A percentile compares a stretch with the other conserved stretches of the same genome.
These are phyloP conservation scores for Zaprionus lachaisei DNA, from an alignment of 1,140 invertebrate genomes.

Conservation along the genomic window DNA sequence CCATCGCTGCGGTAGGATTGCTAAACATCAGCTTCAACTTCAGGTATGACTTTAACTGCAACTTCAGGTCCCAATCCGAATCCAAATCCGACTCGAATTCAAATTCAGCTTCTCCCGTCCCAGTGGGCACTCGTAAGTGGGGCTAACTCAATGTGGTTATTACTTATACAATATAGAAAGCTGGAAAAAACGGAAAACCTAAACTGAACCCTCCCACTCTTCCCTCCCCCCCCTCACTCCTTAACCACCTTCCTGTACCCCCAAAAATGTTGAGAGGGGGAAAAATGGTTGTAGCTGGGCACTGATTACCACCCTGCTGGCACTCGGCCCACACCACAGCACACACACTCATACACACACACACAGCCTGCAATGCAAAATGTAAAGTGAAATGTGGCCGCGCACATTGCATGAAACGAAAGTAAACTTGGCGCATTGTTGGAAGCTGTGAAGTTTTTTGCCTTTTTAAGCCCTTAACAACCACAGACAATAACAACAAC, in stretches of 20 bases:
- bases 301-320: conserved; percentile 32
- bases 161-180: conserved; percentile 33
- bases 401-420: conserved; percentile 62
- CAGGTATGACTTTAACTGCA: background rate
- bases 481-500: background rate
- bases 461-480: conserved; percentile 19
- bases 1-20: background rate
- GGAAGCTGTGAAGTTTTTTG: conserved; percentile 9
- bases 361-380: conserved; percentile 18
- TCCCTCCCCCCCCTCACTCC: background rate
- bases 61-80: background rate
- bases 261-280: background rate
- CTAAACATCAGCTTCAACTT: background rate
- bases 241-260: background rate
- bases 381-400: conserved; percentile 61
- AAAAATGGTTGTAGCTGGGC: background rate
- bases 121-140: conserved; percentile 29
- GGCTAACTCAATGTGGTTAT: conserved; percentile 40
- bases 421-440: conserved; percentile 63
- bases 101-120: conserved; percentile 20
- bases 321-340: conserved; percentile 8
- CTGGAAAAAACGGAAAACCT: conserved; percentile 15
- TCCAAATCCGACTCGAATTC: conserved; percentile 16
- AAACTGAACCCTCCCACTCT: background rate
- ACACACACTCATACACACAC: background rate